phyloP scores from a whole-genome alignment of 1,140 invertebrate genomes.

The Cydia fagiglandana region DNA sequence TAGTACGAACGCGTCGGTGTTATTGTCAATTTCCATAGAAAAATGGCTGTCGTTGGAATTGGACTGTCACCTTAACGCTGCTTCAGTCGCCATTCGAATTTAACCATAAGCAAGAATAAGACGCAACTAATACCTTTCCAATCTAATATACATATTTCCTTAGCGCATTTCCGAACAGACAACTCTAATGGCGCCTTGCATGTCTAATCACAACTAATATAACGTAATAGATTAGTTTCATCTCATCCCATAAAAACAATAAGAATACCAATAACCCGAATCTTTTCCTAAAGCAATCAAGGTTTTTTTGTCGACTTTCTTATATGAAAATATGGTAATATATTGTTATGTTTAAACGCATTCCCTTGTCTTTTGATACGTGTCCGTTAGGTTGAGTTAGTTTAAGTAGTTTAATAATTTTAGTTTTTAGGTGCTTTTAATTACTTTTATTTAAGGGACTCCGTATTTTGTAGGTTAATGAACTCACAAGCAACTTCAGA shows the following conservation, averaged over 20 bases:
- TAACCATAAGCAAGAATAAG: not conserved
- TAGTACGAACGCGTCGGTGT: too few species aligned
- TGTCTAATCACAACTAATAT: conserved; percentile 9
- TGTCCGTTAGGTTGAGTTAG: not conserved
- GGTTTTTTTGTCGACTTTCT: not conserved
- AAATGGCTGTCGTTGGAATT: too few species aligned
- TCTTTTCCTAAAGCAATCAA: conserved; percentile 1
- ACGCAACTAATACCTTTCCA: not conserved
- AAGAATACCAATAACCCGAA: not conserved
- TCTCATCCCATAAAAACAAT: conserved; percentile 28
- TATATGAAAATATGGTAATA: conserved; percentile 1
- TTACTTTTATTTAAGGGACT: too few species aligned
- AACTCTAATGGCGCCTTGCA: not conserved
- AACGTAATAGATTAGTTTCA: conserved; percentile 7
- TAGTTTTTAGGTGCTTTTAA: too few species aligned
- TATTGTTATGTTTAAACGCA: conserved; percentile 5
- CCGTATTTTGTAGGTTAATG: too few species aligned
- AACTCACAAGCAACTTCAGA: too few species aligned
- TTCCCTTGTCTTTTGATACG: not conserved
- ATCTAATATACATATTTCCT: not conserved
- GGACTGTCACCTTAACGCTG: too few species aligned
- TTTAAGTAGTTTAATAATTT: not conserved
- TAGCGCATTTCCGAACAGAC: not conserved
- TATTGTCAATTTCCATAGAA: too few species aligned
- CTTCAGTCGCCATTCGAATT: too few species aligned